Percentiles rank a stretch among this genome's conserved stretches.
phyloP scores from a whole-genome alignment of 2,888 invertebrate genomes.

The Bimastos eiseni region DNA sequence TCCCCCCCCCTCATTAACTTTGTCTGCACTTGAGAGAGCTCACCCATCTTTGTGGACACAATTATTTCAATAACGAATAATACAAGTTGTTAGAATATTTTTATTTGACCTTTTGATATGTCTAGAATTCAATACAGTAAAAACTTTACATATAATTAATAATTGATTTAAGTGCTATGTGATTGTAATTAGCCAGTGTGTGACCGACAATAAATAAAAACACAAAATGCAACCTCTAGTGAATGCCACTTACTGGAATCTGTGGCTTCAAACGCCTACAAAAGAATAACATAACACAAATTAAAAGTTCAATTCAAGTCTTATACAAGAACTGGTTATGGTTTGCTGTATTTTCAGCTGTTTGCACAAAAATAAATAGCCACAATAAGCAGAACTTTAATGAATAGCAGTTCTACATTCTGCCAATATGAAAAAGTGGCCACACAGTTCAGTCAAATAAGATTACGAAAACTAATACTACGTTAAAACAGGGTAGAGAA shows the following conservation, averaged over 20 bases:
- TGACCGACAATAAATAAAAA: neutral
- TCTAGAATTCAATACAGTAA: neutral
- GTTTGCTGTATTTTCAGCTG: neutral
- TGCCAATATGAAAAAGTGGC: too few species aligned
- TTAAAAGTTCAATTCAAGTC: neutral
- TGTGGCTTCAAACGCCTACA: slow-evolving; percentile 4
- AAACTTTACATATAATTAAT: neutral
- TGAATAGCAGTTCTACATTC: too few species aligned
- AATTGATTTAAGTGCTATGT: neutral
- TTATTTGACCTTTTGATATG: neutral
- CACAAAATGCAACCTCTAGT: neutral
- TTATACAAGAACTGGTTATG: neutral
- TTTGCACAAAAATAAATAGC: too few species aligned
- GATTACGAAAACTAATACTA: too few species aligned
- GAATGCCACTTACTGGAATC: slow-evolving; percentile 6
- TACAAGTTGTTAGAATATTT: neutral
- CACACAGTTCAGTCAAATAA: too few species aligned
- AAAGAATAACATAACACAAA: neutral
- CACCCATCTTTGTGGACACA: too few species aligned
- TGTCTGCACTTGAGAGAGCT: too few species aligned
- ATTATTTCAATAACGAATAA: too few species aligned
- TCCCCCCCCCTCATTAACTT: too few species aligned
- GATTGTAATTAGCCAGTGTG: neutral
- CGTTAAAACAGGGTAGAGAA: too few species aligned
- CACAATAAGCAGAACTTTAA: too few species aligned